Base-by-base conservation (phyloP, 2,888 invertebrate species). In the Scaptomyza polygonia region DNA sequence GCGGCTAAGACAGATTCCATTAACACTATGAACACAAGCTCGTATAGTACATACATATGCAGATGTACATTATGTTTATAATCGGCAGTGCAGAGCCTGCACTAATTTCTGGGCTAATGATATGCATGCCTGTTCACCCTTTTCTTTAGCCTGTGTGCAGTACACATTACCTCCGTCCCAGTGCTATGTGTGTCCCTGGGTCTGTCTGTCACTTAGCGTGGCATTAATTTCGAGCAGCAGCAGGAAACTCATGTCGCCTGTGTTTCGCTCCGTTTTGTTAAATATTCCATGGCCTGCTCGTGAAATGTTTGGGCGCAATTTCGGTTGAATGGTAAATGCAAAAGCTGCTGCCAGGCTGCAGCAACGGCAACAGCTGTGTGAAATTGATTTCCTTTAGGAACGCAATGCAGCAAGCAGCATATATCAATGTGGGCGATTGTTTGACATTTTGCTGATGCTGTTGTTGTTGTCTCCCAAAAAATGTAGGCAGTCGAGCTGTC, bases 241-340 rank as follows among this genome's bases (percentile, higher is more conserved):
- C 79, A 71, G 79, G 77, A 79, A 79, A 77, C 72, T 55, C 71
- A 45, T 62, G 68, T 71, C 59, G 62, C 44, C 48, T 48, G 39
- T 39, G 39, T 39, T 61, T 30, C 55, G 71, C 77, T 62, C 39
- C 47, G 63, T 56, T 81, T 71, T 71, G 62, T 71, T 72, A 65
- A 78, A 75, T 78, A 78, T 78, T 66, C 72, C 72, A 63, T 66
- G 67, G 67, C 78, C 75, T 69, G 72, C 67, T 69, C 72, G 75
- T 63, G 40, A 69, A 67, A 72, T 75, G 62, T 67, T 68, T 65
- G 52, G 34, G 21, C 53, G 40, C 61, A 68, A 56, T 49, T 65
- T 72, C 42, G 7, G 36, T 48, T 36, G 52, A 40, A 58, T 47
- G 70, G 40, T 53, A 53, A 64, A 64, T 54, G 73, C 68, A 18